Evolutionary conservation across 1,140 invertebrate genomes (phyloP).

Genomic region (Piezodorus guildinii): DNA sequence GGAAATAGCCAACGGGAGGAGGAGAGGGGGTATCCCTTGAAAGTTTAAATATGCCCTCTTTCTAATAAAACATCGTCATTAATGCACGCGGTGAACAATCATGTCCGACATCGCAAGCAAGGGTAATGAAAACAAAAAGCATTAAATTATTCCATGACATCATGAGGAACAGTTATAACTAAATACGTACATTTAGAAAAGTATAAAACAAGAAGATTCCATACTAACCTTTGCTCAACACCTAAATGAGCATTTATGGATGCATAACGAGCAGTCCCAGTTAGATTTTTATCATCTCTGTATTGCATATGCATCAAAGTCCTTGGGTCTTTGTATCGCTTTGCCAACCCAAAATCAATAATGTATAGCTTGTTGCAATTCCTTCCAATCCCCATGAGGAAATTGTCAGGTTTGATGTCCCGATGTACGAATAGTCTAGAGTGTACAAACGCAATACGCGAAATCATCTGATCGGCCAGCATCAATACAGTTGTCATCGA

Average conservation of each 20-base stretch:
- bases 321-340: slow-evolving; percentile 84
- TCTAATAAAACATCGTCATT: no score
- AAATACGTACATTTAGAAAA: no score
- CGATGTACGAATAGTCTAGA: slow-evolving; percentile 94
- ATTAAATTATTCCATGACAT: no score
- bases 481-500: slow-evolving; percentile 96
- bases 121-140: no score
- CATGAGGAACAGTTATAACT: no score
- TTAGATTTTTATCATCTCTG: slow-evolving; percentile 94
- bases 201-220: no score
- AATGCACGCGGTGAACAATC: no score
- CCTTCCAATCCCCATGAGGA: slow-evolving; percentile 92
- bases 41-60: no score
- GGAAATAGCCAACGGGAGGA: no score
- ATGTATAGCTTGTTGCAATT: slow-evolving; percentile 93
- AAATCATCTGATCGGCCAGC: slow-evolving; percentile 89
- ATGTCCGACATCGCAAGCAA: no score
- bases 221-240: slow-evolving; percentile 59
- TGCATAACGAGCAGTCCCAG: slow-evolving; percentile 91
- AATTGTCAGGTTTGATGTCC: slow-evolving; percentile 94
- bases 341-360: slow-evolving; percentile 95
- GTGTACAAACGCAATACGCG: slow-evolving; percentile 87
- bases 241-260: slow-evolving; percentile 95
- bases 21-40: no score
- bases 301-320: slow-evolving; percentile 83